Conservation (phyloP, 1,140 invertebrate species). For the Bombus sylvicola region DNA sequence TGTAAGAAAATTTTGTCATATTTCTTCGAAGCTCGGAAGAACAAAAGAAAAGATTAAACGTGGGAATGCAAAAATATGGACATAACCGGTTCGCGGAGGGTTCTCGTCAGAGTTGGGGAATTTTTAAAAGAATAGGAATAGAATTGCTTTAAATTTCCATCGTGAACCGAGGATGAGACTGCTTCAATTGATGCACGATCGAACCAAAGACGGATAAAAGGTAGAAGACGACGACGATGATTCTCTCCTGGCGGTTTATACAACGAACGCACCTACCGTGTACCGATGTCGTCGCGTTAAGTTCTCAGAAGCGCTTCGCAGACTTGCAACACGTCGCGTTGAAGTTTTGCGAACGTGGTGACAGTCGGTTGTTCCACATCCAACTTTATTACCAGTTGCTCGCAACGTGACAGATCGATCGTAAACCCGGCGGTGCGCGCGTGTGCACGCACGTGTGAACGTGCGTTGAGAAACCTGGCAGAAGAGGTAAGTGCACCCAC, state of each 20-base stretch:
- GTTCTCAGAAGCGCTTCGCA: slow-evolving; percentile 60
- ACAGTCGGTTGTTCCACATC: slow-evolving; percentile 68
- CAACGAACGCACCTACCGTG: slow-evolving; percentile 46
- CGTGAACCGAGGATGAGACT: no score
- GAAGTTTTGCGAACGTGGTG: slow-evolving; percentile 62
- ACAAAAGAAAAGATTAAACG: no score
- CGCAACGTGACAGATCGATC: slow-evolving; percentile 67
- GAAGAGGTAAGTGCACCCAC: not conserved
- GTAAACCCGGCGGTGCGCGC: slow-evolving; percentile 51
- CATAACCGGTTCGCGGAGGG: no score
- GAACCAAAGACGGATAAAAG: not conserved
- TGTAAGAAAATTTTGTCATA: no score
- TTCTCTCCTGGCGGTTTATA: slow-evolving; percentile 58
- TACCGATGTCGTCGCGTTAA: slow-evolving; percentile 65
- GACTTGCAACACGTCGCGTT: slow-evolving; percentile 25
- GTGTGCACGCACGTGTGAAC: slow-evolving; percentile 13
- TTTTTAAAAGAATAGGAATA: no score
- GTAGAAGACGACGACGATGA: not conserved
- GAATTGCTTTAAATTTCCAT: no score
- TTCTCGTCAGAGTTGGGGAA: no score
- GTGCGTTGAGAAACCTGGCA: not conserved
- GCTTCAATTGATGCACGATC: not conserved
- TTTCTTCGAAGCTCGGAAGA: no score
- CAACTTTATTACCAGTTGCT: slow-evolving; percentile 68
- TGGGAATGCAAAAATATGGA: no score